Evolutionary conservation across 1,140 invertebrate species (phyloP).

Genomic region (Ooceraea biroi): DNA sequence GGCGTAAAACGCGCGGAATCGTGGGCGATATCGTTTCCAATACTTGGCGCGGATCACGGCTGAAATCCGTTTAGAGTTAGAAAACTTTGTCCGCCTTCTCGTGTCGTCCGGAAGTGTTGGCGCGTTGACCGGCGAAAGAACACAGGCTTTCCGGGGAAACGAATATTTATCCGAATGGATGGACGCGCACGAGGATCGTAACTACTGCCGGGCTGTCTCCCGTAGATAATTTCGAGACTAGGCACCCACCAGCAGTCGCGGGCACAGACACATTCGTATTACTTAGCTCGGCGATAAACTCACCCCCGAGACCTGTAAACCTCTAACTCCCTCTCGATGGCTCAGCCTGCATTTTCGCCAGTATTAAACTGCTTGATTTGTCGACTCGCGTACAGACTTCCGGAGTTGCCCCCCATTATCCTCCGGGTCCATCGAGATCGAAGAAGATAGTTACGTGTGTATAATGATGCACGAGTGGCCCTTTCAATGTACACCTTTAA

Average conservation of each 20-base stretch:
- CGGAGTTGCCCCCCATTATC: constrained; percentile 68
- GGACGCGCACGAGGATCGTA: constrained; percentile 73
- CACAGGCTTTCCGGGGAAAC: constrained; percentile 64
- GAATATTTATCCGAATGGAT: constrained; percentile 80
- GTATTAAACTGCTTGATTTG: constrained; percentile 80
- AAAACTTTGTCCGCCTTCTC: constrained; percentile 38
- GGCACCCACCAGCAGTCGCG: constrained; percentile 75
- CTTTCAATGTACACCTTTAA: neutral
- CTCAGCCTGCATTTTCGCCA: constrained; percentile 75
- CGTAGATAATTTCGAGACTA: constrained; percentile 77
- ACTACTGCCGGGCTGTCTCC: constrained; percentile 76
- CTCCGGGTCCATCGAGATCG: constrained; percentile 61
- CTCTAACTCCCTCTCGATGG: constrained; percentile 74
- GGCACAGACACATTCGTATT: constrained; percentile 83
- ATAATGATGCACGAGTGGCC: neutral
- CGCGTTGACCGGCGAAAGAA: constrained; percentile 28
- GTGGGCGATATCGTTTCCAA: constrained; percentile 31
- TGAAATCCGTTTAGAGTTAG: constrained; percentile 57
- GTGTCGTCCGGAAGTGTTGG: constrained; percentile 34
- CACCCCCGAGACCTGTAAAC: constrained; percentile 80
- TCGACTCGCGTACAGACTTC: constrained; percentile 72
- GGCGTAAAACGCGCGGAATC: constrained; percentile 22
- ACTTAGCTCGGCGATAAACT: constrained; percentile 83
- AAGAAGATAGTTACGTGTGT: neutral
- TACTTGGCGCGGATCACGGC: constrained; percentile 26